These are phyloP conservation scores for Vanessa atalanta DNA, from an alignment of 1,140 invertebrate species.

Conservation along the genomic window DNA sequence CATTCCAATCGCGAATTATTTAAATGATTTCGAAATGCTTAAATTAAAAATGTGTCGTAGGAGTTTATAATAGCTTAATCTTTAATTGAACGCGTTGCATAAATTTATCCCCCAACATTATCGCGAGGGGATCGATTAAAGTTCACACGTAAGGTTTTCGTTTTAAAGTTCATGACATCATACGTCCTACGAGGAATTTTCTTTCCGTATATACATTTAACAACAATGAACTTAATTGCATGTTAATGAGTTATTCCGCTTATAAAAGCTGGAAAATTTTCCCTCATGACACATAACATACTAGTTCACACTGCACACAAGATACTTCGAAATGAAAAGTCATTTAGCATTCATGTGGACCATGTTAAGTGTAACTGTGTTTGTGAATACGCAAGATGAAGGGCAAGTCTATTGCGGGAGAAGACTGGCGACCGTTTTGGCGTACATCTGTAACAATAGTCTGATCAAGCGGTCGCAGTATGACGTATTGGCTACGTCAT, in stretches of 20 bases:
- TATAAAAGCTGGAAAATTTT: slow-evolving; percentile 18
- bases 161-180: slow-evolving; percentile 22
- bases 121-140: slow-evolving; percentile 20
- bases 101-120: slow-evolving; percentile 24
- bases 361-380: slow-evolving; percentile 4
- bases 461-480: slow-evolving; percentile 27
- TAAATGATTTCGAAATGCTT: background rate
- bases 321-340: slow-evolving; percentile 24
- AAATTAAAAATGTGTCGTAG: background rate
- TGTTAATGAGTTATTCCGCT: slow-evolving; percentile 21
- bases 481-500: background rate
- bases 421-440: slow-evolving; percentile 24
- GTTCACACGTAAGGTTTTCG: slow-evolving; percentile 19
- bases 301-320: slow-evolving; percentile 6
- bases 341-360: background rate
- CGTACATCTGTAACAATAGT: slow-evolving; percentile 25
- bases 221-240: slow-evolving; percentile 20
- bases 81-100: slow-evolving; percentile 16
- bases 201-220: slow-evolving; percentile 18
- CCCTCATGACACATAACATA: slow-evolving; percentile 15
- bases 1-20: too few relatives aligned
- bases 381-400: slow-evolving; percentile 11
- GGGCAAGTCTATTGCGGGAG: slow-evolving; percentile 35
- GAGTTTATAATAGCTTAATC: slow-evolving; percentile 21
- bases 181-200: slow-evolving; percentile 23